These are phyloP conservation scores for Hemibagrus guttatus DNA, from an alignment of 2,797 vertebrate genomes.

Conservation along the genomic window DNA sequence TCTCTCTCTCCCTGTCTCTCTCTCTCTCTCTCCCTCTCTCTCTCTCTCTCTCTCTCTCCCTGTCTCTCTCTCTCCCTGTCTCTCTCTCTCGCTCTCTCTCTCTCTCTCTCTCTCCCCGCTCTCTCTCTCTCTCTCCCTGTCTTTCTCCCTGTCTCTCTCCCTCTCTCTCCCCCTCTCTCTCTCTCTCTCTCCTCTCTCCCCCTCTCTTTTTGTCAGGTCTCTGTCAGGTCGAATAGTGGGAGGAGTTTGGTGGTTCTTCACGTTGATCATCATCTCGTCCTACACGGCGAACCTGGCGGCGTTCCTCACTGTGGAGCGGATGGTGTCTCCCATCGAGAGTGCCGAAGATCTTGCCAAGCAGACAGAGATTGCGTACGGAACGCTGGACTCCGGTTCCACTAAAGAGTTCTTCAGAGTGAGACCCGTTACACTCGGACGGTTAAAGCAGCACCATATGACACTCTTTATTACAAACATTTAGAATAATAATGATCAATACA, in stretches of 20 bases:
- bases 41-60: no score
- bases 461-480: not conserved
- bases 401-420: constrained; percentile 99
- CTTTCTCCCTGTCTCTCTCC: not conserved
- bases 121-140: constrained; percentile 29
- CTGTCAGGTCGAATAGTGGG: constrained; percentile 96
- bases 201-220: constrained; percentile 76
- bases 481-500: not conserved
- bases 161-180: constrained; percentile 32
- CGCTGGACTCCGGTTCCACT: constrained; percentile 98
- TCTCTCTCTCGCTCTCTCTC: no score
- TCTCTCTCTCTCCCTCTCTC: not conserved
- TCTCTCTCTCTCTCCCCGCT: not conserved
- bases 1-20: no score
- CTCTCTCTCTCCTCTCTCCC: constrained; percentile 8
- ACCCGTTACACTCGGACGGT: not conserved
- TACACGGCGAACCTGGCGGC: constrained; percentile 98
- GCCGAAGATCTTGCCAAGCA: constrained; percentile 98
- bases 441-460: not conserved
- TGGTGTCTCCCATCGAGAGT: constrained; percentile 98
- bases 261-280: constrained; percentile 99
- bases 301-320: constrained; percentile 98
- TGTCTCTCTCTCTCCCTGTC: not conserved
- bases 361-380: constrained; percentile 98
- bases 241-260: constrained; percentile 99